phyloP scores from a whole-genome alignment of 30 jellyfish, hydroid and myxozoan genomes.

The Sanderia malayensis region DNA sequence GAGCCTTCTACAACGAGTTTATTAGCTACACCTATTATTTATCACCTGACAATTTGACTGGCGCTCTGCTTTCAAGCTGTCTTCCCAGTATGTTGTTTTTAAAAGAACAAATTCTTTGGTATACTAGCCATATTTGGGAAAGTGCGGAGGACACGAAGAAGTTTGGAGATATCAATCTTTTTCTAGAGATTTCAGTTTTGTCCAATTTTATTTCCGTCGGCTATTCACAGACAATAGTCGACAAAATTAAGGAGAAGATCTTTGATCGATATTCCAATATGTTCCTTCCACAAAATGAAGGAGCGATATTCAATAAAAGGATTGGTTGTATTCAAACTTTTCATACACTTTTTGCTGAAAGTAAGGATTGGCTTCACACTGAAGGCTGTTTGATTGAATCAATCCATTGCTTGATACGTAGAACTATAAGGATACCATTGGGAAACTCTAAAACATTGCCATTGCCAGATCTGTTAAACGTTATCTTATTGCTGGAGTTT shows the following conservation, averaged over 20 bases:
- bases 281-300: slow-evolving; percentile 8
- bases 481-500: slow-evolving; percentile 38
- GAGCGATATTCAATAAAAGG: slow-evolving; percentile 4
- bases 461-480: slow-evolving; percentile 16
- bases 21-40: slow-evolving; percentile 16
- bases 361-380: slow-evolving; percentile 36
- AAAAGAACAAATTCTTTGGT: slow-evolving; percentile 54
- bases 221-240: slow-evolving; percentile 8
- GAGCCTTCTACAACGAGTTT: slow-evolving; percentile 30
- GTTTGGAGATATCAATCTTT: slow-evolving; percentile 33
- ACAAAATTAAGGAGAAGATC: slow-evolving; percentile 14
- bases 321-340: slow-evolving; percentile 1
- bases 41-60: neutral
- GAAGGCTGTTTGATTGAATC: slow-evolving; percentile 28
- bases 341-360: slow-evolving; percentile 34
- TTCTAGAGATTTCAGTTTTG: slow-evolving; percentile 27
- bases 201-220: slow-evolving; percentile 17
- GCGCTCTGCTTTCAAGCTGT: slow-evolving; percentile 36
- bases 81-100: slow-evolving; percentile 34
- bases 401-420: slow-evolving; percentile 28
- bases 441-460: neutral
- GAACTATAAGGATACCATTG: slow-evolving; percentile 10
- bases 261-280: neutral
- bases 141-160: slow-evolving; percentile 19
- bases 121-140: slow-evolving; percentile 10